Percentiles rank a stretch among this genome's conserved stretches.
phyloP scores from a whole-genome alignment of 2,113 vertebrate genomes.

The Microtus oregoni region DNA sequence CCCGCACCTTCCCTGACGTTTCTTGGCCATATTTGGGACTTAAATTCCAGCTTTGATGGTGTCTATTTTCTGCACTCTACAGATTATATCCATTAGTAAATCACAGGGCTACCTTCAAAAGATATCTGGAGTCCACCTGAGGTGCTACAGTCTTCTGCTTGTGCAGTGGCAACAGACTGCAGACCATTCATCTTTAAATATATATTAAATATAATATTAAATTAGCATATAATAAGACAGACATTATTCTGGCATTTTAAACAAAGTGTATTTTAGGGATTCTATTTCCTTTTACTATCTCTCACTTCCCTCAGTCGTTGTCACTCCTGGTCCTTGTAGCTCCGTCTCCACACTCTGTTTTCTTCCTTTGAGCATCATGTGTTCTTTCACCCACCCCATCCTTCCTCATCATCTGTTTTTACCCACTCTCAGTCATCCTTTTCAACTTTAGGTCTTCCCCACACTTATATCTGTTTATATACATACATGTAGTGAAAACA shows the following conservation, averaged over 20 bases:
- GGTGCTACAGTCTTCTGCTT: neutral
- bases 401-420: neutral
- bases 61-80: neutral
- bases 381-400: neutral
- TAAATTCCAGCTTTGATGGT: neutral
- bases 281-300: neutral
- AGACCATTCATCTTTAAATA: neutral
- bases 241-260: neutral
- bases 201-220: neutral
- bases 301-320: neutral
- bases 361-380: too few species aligned
- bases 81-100: neutral
- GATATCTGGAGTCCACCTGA: neutral
- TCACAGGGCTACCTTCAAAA: neutral
- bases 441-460: neutral
- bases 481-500: neutral
- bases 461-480: neutral
- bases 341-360: neutral
- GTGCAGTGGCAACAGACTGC: neutral
- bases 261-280: neutral
- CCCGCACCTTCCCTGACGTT: neutral
- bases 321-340: neutral
- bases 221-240: neutral
- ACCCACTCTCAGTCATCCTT: neutral
- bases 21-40: neutral